Percentiles rank a stretch among this genome's conserved stretches.
phyloP scores from a whole-genome alignment of 2,888 invertebrate genomes.

The Andrena dorsata region DNA sequence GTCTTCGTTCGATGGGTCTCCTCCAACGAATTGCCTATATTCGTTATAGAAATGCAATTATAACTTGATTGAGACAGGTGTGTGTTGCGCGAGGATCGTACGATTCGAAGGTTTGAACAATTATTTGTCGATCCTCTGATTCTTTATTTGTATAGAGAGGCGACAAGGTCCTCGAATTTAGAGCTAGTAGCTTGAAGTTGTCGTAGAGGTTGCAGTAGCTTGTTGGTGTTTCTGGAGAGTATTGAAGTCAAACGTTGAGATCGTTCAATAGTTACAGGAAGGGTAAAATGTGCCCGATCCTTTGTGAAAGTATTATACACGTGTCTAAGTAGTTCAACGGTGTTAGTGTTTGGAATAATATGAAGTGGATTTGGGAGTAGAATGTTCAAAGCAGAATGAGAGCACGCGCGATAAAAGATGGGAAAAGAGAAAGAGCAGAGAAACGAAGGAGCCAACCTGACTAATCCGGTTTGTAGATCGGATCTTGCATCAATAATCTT shows the following conservation, averaged over 20 bases:
- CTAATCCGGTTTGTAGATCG: constrained; percentile 80
- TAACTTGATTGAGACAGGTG: not conserved
- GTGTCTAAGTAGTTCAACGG: constrained; percentile 35
- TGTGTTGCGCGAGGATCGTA: not conserved
- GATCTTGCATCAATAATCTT: constrained; percentile 82
- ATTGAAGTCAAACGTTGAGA: not conserved
- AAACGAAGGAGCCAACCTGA: constrained; percentile 68
- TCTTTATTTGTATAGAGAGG: too few species aligned
- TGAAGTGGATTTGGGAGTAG: constrained; percentile 46
- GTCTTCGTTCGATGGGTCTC: not conserved
- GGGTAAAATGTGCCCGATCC: constrained; percentile 16
- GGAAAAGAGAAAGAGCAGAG: constrained; percentile 53
- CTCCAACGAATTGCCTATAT: not conserved
- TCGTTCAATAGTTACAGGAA: constrained; percentile 5
- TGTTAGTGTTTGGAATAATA: constrained; percentile 43
- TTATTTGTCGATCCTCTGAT: too few species aligned
- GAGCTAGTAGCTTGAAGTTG: too few species aligned
- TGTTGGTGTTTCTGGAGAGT: too few species aligned
- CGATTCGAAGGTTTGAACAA: not conserved
- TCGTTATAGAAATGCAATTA: not conserved
- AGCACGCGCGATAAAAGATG: constrained; percentile 51
- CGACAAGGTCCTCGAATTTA: too few species aligned
- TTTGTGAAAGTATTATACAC: constrained; percentile 30
- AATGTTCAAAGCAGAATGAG: constrained; percentile 53
- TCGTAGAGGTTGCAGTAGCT: too few species aligned